Percentiles rank a stretch among this genome's conserved stretches.
Evolutionary conservation across 2,888 invertebrate species (phyloP).

Genomic region (Callimorpha dominula): DNA sequence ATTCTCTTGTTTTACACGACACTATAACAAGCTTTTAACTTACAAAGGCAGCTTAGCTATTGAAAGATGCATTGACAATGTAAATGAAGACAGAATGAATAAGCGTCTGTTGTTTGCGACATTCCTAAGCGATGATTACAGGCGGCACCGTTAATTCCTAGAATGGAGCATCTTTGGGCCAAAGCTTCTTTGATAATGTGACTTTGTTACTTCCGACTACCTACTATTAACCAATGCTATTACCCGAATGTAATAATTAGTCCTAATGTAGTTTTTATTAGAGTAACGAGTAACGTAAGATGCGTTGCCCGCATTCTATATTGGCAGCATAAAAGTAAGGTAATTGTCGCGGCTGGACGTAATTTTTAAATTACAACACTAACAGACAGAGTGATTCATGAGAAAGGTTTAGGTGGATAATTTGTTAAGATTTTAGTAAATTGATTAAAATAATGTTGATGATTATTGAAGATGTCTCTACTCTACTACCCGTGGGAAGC

Average conservation of each 20-base stretch:
- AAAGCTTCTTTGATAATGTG: neutral
- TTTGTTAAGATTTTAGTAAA: no score
- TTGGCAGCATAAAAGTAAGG: no score
- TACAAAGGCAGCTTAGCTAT: conserved; percentile 21
- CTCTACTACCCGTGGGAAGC: no score
- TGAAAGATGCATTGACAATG: conserved; percentile 22
- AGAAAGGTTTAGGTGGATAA: no score
- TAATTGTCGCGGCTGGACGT: no score
- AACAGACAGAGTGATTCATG: no score
- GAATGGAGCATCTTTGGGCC: conserved; percentile 15
- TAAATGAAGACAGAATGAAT: conserved; percentile 37
- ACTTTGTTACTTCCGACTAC: neutral
- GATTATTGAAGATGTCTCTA: no score
- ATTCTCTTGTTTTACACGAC: neutral
- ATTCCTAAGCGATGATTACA: conserved; percentile 38
- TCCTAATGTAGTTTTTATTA: neutral
- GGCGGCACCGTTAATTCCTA: conserved; percentile 21
- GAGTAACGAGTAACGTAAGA: neutral
- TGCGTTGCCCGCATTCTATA: no score
- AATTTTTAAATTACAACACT: no score
- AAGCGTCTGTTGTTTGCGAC: conserved; percentile 32
- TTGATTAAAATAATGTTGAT: no score
- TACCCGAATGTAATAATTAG: neutral
- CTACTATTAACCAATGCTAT: neutral
- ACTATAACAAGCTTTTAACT: conserved; percentile 1